A percentile compares a stretch with the other conserved stretches of the same genome.
Evolutionary conservation across 2,888 invertebrate genomes (phyloP).

Genomic region (Cerastis rubricosa): DNA sequence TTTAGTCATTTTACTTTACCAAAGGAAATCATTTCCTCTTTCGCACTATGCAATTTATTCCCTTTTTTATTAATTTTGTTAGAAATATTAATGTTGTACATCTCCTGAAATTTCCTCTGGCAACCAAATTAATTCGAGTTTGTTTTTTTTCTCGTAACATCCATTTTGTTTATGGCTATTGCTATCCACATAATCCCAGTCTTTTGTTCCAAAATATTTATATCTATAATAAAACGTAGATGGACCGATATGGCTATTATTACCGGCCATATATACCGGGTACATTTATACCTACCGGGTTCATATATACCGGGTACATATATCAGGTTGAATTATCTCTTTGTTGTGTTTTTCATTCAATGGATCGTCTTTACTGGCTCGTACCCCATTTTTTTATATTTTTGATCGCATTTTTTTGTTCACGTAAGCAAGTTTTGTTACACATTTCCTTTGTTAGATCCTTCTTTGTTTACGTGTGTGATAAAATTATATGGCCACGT

Average conservation of each 20-base stretch:
- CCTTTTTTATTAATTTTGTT: background rate
- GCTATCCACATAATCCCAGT: constrained; percentile 20
- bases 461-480: background rate
- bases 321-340: constrained; percentile 43
- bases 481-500: constrained; percentile 19
- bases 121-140: background rate
- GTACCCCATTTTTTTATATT: too few species aligned
- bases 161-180: constrained; percentile 13
- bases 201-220: constrained; percentile 45
- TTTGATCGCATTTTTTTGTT: constrained; percentile 30
- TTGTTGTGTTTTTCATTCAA: constrained; percentile 51
- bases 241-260: constrained; percentile 42
- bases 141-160: background rate
- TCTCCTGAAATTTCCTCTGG: background rate
- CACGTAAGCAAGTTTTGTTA: background rate
- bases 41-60: too few species aligned
- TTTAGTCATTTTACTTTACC: background rate
- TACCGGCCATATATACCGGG: constrained; percentile 38
- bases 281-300: too few species aligned
- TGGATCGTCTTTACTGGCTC: constrained; percentile 14
- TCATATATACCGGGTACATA: too few species aligned
- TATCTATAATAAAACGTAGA: constrained; percentile 38
- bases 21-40: background rate
- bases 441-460: background rate
- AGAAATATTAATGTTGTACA: background rate